These are phyloP conservation scores for Suncus etruscus DNA, from an alignment of 2,113 vertebrate species.

Conservation along the genomic window DNA sequence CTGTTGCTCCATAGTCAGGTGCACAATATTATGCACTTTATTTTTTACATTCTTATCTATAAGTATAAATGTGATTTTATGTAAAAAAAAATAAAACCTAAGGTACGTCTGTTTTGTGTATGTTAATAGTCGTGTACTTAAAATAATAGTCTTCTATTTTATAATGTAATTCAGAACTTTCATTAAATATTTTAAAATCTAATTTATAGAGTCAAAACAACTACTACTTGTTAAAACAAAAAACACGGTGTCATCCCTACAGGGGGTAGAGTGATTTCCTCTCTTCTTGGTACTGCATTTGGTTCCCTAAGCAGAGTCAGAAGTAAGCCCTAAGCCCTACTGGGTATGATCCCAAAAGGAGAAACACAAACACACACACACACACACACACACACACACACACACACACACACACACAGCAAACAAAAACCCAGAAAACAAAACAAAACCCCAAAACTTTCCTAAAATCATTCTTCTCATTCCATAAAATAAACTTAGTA, in stretches of 20 bases:
- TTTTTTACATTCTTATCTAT: not conserved
- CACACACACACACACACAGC: too few species aligned
- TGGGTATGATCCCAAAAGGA: too few species aligned
- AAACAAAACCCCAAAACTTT: too few species aligned
- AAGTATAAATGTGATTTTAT: not conserved
- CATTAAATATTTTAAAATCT: not conserved
- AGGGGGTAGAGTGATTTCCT: too few species aligned
- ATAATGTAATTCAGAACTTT: constrained; percentile 14
- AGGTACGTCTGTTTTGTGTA: not conserved
- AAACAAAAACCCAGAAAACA: too few species aligned
- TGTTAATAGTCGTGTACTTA: not conserved
- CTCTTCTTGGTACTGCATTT: too few species aligned
- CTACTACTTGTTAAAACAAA: not conserved
- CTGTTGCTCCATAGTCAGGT: too few species aligned
- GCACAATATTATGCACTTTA: not conserved
- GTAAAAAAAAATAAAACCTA: not conserved
- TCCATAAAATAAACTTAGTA: not conserved
- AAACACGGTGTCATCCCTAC: too few species aligned
- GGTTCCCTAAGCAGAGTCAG: too few species aligned
- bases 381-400: too few species aligned
- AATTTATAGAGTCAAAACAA: constrained; percentile 1
- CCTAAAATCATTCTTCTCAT: constrained; percentile 36
- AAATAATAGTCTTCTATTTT: not conserved
- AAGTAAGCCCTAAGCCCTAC: too few species aligned
- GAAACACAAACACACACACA: too few species aligned